A percentile compares a stretch with the other conserved stretches of the same genome.
Conservation (phyloP, 2,797 vertebrate genomes). For the Anas capensis region DNA sequence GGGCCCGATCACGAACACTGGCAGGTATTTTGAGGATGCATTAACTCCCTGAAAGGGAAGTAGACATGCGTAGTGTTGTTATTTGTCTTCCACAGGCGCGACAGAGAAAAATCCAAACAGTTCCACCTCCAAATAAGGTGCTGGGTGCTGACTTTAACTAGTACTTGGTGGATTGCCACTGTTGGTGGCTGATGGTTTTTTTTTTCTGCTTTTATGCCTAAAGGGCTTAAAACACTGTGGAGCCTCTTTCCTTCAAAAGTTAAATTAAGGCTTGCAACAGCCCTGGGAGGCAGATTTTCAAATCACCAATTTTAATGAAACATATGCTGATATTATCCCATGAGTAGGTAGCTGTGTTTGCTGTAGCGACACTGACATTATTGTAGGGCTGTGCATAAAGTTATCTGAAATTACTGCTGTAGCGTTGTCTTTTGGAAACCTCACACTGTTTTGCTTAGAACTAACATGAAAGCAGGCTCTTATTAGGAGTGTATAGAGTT, state of each 20-base stretch:
- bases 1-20: background rate
- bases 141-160: background rate
- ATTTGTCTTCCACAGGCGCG: background rate
- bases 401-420: background rate
- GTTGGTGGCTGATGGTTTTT: fast-evolving
- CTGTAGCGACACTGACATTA: fast-evolving
- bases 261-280: background rate
- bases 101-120: background rate
- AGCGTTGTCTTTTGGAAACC: background rate
- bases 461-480: background rate
- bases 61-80: background rate
- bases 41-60: background rate
- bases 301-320: background rate
- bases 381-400: background rate
- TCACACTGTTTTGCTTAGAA: background rate
- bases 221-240: background rate
- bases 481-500: background rate
- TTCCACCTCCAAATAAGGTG: background rate
- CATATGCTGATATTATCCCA: fast-evolving
- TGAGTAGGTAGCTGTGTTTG: background rate
- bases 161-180: background rate
- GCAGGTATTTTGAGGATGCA: background rate
- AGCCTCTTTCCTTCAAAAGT: background rate
- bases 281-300: background rate
- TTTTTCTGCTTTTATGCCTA: background rate